Percentiles rank a stretch among this genome's conserved stretches.
phyloP scores from a whole-genome alignment of 1,140 invertebrate genomes.

The Spodoptera frugiperda region DNA sequence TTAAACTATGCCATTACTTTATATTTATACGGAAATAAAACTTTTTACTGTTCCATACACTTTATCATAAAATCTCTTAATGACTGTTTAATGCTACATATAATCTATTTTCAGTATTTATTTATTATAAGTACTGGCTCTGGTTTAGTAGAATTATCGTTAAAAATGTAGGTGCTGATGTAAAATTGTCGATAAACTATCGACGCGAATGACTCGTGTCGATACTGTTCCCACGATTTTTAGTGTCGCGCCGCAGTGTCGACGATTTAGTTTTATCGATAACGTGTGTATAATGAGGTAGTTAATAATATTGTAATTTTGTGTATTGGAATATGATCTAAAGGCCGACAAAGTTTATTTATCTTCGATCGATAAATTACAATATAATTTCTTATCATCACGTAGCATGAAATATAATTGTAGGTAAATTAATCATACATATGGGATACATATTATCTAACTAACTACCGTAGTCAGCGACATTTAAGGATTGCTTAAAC shows the following conservation, averaged over 20 bases:
- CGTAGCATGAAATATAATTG: too few relatives aligned
- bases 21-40: constrained; percentile 35
- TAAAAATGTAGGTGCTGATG: neutral
- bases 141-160: neutral
- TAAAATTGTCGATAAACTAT: neutral
- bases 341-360: too few relatives aligned
- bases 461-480: too few relatives aligned
- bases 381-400: too few relatives aligned
- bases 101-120: constrained; percentile 26
- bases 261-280: neutral
- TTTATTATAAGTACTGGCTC: constrained; percentile 10
- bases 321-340: too few relatives aligned
- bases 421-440: too few relatives aligned
- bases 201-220: neutral
- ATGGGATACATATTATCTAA: too few relatives aligned
- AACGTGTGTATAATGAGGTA: neutral
- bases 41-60: constrained; percentile 19
- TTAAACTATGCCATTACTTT: constrained; percentile 34
- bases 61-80: constrained; percentile 14
- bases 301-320: neutral
- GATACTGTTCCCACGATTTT: constrained; percentile 20
- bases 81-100: neutral
- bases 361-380: too few relatives aligned
- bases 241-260: too few relatives aligned
- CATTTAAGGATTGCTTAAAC: too few relatives aligned